phyloP scores from a whole-genome alignment of 2,113 vertebrate genomes.

The Chlamydotis undulata region DNA sequence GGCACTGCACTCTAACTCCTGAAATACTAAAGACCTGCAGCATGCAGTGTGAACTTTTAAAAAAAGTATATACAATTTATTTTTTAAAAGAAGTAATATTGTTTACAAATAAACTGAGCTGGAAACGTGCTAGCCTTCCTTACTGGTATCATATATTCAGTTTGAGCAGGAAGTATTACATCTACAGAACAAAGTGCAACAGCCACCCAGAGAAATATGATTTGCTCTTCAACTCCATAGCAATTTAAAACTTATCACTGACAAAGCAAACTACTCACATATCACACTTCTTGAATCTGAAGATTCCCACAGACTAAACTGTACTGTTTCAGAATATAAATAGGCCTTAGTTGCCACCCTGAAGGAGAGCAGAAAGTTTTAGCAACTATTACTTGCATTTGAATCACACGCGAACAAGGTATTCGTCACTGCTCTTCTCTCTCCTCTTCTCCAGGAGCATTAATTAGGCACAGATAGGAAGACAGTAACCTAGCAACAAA shows the following conservation, averaged over 20 bases:
- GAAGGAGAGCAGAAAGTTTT: neutral
- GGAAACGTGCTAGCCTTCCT: neutral
- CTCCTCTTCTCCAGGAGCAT: neutral
- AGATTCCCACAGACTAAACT: neutral
- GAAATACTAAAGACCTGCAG: neutral
- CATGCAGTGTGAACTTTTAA: neutral
- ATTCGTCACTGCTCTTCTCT: neutral
- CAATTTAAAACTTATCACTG: constrained; percentile 10
- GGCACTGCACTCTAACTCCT: neutral
- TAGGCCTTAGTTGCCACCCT: neutral
- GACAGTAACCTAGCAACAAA: constrained; percentile 29
- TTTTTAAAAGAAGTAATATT: neutral
- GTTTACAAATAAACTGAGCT: neutral
- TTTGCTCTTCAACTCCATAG: neutral
- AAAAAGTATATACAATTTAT: neutral
- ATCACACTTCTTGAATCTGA: neutral
- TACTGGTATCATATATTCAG: neutral
- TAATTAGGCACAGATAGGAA: neutral
- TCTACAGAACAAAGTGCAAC: neutral
- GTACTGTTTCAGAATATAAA: constrained; percentile 25
- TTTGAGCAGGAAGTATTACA: neutral
- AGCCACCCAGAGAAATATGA: neutral
- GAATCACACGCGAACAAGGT: neutral
- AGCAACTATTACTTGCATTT: neutral
- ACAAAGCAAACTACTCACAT: neutral